Base-by-base conservation (phyloP, 2,888 invertebrate genomes). In the Amphimallon solstitiale region DNA sequence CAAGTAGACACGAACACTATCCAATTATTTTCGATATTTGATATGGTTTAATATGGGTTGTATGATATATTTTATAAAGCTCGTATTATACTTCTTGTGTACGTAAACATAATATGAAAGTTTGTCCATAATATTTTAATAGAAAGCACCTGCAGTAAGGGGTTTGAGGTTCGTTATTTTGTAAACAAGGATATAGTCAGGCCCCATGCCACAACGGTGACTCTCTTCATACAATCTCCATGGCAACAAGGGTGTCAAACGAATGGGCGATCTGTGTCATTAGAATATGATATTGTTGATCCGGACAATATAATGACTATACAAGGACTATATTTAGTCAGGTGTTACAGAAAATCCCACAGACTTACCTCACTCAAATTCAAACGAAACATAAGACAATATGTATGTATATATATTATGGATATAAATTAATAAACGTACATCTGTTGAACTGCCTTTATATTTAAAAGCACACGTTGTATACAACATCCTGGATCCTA, bases 161-260 rank as follows among this genome's bases (percentile, higher is more conserved):
- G 3, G 37, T 10, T 34, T 38, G 45, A 54, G 63, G 52, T 52
- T 35, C 46, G 63, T 64, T 64, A 61, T 61, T 15, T 76, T 74
- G 67, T 79, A 78, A 17, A 82, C 79, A 69, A 74, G 85, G 85
- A 69, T 81, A 51, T 84, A 54, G 29, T 21, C 84, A 54, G n/a
- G 21, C 17, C 19, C n/a, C 48, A 10, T 35, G 48, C 21, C 59
- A 75, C 84, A 83, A 17, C 79, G 80, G 43, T 51, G 63, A 84
- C 74, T 68, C 84, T 54, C 38, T 21, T 40, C 54, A 80, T 45
- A 84, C 85, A 73, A 85, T 85, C 66, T 84, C 84, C 49, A 84
- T 84, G 60, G 82, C 83, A 70, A 85, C 85, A 85, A 14, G 84
- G 81, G 73, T 85, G 84, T 68, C 85, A 85, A 60, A 84, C 61